A percentile compares a stretch with the other conserved stretches of the same genome.
Evolutionary conservation across 1,140 invertebrate species (phyloP).

Genomic region (Aphaenogaster ashmeadi): DNA sequence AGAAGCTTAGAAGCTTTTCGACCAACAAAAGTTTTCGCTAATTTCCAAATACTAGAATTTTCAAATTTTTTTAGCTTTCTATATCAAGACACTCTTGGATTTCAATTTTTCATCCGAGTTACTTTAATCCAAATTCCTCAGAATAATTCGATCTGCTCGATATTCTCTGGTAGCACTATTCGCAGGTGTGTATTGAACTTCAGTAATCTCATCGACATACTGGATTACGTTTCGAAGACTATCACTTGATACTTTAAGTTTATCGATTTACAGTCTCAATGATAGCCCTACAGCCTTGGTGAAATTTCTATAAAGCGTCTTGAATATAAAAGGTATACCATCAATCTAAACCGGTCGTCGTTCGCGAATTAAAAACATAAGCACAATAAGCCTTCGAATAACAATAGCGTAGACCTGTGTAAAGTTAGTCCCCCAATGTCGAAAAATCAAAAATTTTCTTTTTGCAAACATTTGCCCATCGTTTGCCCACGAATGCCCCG

Average conservation of each 20-base stretch:
- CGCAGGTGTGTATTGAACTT: slow-evolving; percentile 3
- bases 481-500: too few relatives aligned
- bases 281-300: not conserved
- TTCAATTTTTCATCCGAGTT: not conserved
- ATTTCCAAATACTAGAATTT: not conserved
- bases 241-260: not conserved
- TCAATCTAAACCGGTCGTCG: not conserved
- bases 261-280: not conserved
- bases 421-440: too few relatives aligned
- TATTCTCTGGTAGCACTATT: not conserved
- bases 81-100: not conserved
- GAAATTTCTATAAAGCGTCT: not conserved
- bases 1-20: not conserved
- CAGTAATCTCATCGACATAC: slow-evolving; percentile 36
- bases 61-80: too few relatives aligned
- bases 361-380: not conserved
- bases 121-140: not conserved
- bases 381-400: not conserved
- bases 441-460: too few relatives aligned
- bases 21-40: not conserved
- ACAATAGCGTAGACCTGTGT: too few relatives aligned
- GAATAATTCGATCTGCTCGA: not conserved
- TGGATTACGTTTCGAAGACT: not conserved
- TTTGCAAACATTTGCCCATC: too few relatives aligned
- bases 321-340: not conserved